These are phyloP conservation scores for Ornithoptera alexandrae DNA, from an alignment of 2,888 invertebrate species.

Conservation along the genomic window DNA sequence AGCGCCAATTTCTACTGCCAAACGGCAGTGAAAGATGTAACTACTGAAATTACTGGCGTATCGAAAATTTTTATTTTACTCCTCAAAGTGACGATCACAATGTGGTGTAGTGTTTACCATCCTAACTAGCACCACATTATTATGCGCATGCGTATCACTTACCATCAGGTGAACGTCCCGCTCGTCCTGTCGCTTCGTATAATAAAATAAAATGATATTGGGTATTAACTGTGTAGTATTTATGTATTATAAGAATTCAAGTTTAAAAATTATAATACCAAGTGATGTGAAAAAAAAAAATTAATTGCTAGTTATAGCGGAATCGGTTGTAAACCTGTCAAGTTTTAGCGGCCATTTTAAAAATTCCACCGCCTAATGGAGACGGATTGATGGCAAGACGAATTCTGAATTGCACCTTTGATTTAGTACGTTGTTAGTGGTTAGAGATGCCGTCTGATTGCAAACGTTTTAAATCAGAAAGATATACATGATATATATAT, in stretches of 20 bases:
- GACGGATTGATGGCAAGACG: slow-evolving; percentile 18
- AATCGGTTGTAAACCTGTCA: slow-evolving; percentile 25
- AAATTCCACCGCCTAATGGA: slow-evolving; percentile 19
- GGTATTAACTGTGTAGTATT: no score
- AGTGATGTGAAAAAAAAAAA: not conserved
- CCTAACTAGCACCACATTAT: no score
- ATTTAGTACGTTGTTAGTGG: slow-evolving; percentile 16
- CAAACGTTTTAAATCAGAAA: not conserved
- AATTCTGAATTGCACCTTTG: slow-evolving; percentile 19
- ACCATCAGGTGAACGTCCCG: no score
- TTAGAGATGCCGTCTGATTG: slow-evolving; percentile 12
- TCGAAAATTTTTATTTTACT: no score
- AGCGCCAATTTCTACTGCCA: no score
- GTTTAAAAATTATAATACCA: not conserved
- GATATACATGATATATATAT: not conserved
- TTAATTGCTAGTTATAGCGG: slow-evolving; percentile 24
- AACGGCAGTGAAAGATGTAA: no score
- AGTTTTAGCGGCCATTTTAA: slow-evolving; percentile 19
- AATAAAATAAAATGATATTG: no score
- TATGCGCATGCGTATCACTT: no score
- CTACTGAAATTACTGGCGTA: no score
- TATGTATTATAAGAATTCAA: not conserved
- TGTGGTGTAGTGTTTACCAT: no score
- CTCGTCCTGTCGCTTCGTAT: no score
- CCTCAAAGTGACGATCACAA: no score